These are phyloP conservation scores for Ashinkailepas kermadecensis DNA, from an alignment of 2,888 invertebrate species.

Conservation along the genomic window DNA sequence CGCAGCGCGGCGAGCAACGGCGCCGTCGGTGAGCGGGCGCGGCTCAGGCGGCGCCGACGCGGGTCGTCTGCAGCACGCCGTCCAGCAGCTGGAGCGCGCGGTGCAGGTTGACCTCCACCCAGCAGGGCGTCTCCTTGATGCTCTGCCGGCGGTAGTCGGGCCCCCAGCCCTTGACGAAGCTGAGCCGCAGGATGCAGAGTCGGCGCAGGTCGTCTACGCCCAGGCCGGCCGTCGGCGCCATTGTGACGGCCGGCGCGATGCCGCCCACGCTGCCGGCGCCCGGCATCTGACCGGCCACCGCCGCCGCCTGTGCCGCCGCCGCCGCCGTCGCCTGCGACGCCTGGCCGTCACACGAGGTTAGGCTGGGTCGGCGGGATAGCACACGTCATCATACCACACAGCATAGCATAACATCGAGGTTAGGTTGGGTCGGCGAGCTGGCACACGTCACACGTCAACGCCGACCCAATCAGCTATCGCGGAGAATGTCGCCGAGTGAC, in stretches of 20 bases:
- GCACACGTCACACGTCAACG: no score
- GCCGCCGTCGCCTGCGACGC: constrained; percentile 40
- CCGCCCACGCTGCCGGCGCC: constrained; percentile 43
- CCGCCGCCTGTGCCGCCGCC: constrained; percentile 95
- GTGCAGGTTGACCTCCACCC: constrained; percentile 90
- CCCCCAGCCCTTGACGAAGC: constrained; percentile 99
- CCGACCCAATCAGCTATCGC: no score
- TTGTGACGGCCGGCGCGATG: constrained; percentile 28
- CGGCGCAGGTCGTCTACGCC: constrained; percentile 95
- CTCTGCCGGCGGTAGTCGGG: constrained; percentile 93
- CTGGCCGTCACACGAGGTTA: not conserved
- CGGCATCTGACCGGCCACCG: constrained; percentile 85
- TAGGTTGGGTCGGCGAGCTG: no score
- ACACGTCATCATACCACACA: no score
- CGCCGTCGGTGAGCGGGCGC: no score
- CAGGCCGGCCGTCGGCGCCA: constrained; percentile 88
- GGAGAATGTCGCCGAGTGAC: no score
- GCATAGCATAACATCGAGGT: no score
- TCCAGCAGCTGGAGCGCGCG: constrained; percentile 92
- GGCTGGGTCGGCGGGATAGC: no score
- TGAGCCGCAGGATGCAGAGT: constrained; percentile 90
- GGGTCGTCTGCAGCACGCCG: constrained; percentile 95
- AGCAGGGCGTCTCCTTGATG: constrained; percentile 98
- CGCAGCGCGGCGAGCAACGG: no score
- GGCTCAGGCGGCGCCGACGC: constrained; percentile 58